These are phyloP conservation scores for Himalopsyche kuldschensis DNA, from an alignment of 2,888 invertebrate genomes.

Conservation along the genomic window DNA sequence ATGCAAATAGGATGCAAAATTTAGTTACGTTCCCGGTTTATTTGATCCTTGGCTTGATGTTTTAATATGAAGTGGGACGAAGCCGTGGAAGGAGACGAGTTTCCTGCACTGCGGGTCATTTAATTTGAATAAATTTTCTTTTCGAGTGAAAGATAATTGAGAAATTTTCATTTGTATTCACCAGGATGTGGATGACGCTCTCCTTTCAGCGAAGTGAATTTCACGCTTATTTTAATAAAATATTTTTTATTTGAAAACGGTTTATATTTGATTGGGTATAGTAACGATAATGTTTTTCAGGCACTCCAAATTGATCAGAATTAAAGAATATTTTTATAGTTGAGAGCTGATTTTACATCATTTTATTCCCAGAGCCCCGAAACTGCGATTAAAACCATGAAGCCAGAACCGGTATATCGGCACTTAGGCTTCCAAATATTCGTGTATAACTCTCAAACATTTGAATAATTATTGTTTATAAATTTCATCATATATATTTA, in stretches of 20 bases:
- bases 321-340: too few relatives aligned
- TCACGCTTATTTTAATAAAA: neutral
- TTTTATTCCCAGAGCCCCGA: too few relatives aligned
- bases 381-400: too few relatives aligned
- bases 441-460: too few relatives aligned
- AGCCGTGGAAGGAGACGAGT: neutral
- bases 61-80: neutral
- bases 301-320: too few relatives aligned
- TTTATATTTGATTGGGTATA: too few relatives aligned
- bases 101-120: constrained; percentile 20
- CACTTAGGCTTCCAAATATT: too few relatives aligned
- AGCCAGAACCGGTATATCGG: too few relatives aligned
- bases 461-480: too few relatives aligned
- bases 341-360: too few relatives aligned
- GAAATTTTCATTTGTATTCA: neutral
- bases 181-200: neutral
- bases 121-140: constrained; percentile 20
- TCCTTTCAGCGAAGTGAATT: neutral
- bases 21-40: constrained; percentile 1
- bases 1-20: constrained; percentile 1
- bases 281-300: too few relatives aligned
- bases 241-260: neutral
- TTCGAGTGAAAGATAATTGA: constrained; percentile 12
- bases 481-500: too few relatives aligned
- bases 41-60: constrained; percentile 5